phyloP scores from a whole-genome alignment of 2,888 invertebrate genomes.

The Pseudoips prasinana region DNA sequence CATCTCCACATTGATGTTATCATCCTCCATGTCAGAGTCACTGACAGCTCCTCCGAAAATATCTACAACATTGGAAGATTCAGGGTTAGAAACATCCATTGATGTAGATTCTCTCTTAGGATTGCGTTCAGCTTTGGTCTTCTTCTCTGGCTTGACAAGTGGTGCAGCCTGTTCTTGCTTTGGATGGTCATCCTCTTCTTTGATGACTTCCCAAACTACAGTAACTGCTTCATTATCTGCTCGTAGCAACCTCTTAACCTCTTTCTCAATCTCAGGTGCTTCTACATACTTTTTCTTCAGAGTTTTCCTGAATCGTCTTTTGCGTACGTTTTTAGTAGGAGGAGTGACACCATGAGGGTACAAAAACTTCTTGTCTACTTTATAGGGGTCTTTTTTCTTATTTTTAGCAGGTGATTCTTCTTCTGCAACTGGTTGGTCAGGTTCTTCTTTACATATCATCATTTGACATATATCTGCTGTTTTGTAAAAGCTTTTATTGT shows the following conservation, averaged over 20 bases:
- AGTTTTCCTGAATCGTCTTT: conserved; percentile 95
- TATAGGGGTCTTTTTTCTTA: conserved; percentile 92
- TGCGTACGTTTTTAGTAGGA: conserved; percentile 96
- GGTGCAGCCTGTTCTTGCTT: conserved; percentile 51
- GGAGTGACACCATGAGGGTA: conserved; percentile 98
- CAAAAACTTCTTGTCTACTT: conserved; percentile 93
- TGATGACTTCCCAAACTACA: conserved; percentile 94
- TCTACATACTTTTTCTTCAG: conserved; percentile 98
- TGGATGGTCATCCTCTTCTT: conserved; percentile 89
- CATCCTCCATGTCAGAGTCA: conserved; percentile 92
- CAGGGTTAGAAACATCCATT: conserved; percentile 37
- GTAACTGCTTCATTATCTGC: conserved; percentile 96
- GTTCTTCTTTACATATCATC: conserved; percentile 94
- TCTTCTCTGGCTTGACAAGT: conserved; percentile 54
- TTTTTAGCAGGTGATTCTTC: conserved; percentile 90
- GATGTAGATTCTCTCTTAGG: conserved; percentile 36
- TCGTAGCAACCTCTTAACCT: conserved; percentile 95
- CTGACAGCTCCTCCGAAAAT: conserved; percentile 97
- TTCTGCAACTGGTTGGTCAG: conserved; percentile 87
- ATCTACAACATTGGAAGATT: conserved; percentile 80
- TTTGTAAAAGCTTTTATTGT: conserved; percentile 98
- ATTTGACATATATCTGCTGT: conserved; percentile 97
- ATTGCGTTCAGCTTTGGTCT: conserved; percentile 50
- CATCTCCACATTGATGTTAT: conserved; percentile 88
- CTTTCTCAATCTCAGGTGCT: conserved; percentile 98